These are phyloP conservation scores for Choristoneura rosaceana DNA, from an alignment of 2,888 invertebrate species.

Conservation along the genomic window DNA sequence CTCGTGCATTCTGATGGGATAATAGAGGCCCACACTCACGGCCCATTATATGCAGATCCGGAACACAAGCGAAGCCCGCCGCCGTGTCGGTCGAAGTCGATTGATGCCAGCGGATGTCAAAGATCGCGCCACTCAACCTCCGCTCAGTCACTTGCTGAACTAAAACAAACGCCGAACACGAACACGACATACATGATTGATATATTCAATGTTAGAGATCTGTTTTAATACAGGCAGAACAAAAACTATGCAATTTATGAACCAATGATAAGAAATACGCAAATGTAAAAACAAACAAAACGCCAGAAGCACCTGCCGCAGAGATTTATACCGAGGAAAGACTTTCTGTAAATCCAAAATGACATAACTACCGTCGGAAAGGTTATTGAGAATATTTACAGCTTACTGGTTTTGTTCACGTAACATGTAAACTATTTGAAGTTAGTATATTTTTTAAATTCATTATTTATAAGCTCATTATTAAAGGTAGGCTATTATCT, in stretches of 20 bases:
- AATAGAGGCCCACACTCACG: constrained; percentile 72
- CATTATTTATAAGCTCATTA: neutral
- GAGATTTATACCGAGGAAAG: constrained; percentile 26
- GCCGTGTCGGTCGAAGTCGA: constrained; percentile 46
- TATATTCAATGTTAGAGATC: constrained; percentile 42
- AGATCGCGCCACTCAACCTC: constrained; percentile 59
- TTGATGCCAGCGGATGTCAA: constrained; percentile 56
- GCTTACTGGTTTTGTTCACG: neutral
- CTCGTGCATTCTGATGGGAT: constrained; percentile 67
- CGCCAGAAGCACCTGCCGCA: constrained; percentile 32
- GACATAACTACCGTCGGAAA: constrained; percentile 8
- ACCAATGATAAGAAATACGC: constrained; percentile 20
- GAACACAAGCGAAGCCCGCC: constrained; percentile 49
- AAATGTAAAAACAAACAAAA: neutral
- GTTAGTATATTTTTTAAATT: neutral
- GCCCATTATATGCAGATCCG: constrained; percentile 78
- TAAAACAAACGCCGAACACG: constrained; percentile 51
- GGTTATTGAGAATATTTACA: constrained; percentile 8
- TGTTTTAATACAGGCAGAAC: constrained; percentile 4
- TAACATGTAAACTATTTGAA: neutral
- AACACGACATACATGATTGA: constrained; percentile 57
- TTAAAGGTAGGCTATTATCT: neutral
- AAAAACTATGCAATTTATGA: constrained; percentile 6
- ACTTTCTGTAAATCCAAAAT: constrained; percentile 15
- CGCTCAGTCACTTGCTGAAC: constrained; percentile 47